Conservation (phyloP, 2,888 invertebrate species). For the Eupithecia subfuscata region DNA sequence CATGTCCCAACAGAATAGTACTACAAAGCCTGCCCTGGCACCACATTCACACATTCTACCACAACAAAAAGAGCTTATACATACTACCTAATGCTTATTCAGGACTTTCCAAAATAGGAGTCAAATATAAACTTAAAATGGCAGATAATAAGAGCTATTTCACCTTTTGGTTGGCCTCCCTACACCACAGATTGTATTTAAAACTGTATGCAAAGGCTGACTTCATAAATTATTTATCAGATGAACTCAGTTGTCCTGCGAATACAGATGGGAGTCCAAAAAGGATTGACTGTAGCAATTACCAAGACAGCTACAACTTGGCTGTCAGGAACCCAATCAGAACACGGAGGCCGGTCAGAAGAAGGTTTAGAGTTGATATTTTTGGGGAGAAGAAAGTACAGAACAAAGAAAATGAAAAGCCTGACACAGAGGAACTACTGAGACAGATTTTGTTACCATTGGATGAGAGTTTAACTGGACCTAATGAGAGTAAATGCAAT, state of each 20-base stretch:
- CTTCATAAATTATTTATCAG: conserved; percentile 86
- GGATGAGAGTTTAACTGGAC: conserved; percentile 59
- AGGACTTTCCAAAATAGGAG: conserved; percentile 82
- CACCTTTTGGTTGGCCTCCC: conserved; percentile 90
- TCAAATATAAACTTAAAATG: conserved; percentile 90
- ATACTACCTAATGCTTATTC: conserved; percentile 84
- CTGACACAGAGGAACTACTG: conserved; percentile 76
- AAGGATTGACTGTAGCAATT: conserved; percentile 74
- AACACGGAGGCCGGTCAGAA: conserved; percentile 73
- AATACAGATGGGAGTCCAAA: conserved; percentile 64
- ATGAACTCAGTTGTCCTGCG: conserved; percentile 83
- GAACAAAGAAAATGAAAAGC: conserved; percentile 89
- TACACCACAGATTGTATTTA: conserved; percentile 90
- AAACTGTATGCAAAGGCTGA: conserved; percentile 89
- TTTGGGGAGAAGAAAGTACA: conserved; percentile 82
- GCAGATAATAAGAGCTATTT: conserved; percentile 90
- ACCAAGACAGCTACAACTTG: conserved; percentile 80
- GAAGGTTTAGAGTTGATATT: conserved; percentile 80
- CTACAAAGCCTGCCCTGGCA: conserved; percentile 85
- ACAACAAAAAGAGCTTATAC: conserved; percentile 89
- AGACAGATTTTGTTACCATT: conserved; percentile 71
- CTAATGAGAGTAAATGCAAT: conserved; percentile 60
- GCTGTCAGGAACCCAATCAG: conserved; percentile 77
- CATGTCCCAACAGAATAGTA: conserved; percentile 72
- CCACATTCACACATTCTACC: conserved; percentile 90